A percentile compares a stretch with the other conserved stretches of the same genome.
Evolutionary conservation across 2,888 invertebrate genomes (phyloP).

Genomic region (Meiosimyza platycephala): DNA sequence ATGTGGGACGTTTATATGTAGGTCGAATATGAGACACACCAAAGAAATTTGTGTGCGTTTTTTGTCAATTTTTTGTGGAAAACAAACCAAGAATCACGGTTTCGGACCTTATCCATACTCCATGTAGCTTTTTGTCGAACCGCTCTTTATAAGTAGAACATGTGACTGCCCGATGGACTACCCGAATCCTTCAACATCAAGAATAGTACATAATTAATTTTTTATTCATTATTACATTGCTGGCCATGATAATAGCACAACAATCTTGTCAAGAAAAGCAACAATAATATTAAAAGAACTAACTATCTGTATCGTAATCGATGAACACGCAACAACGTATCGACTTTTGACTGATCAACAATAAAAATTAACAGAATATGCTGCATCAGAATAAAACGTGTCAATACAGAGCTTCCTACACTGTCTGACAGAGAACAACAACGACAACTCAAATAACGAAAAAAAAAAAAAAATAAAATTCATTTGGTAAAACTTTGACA

Average conservation of each 20-base stretch:
- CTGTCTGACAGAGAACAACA: constrained; percentile 1
- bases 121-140: too few species aligned
- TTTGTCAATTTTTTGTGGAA: too few species aligned
- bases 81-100: too few species aligned
- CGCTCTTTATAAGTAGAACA: too few species aligned
- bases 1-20: too few species aligned
- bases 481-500: constrained; percentile 22
- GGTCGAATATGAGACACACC: too few species aligned
- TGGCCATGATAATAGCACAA: not conserved
- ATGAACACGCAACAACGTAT: not conserved
- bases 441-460: not conserved
- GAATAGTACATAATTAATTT: not conserved
- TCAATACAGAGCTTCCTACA: not conserved
- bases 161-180: too few species aligned
- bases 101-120: too few species aligned
- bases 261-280: not conserved
- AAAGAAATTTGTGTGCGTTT: too few species aligned
- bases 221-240: not conserved
- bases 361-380: not conserved
- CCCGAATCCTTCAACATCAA: not conserved
- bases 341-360: constrained; percentile 7
- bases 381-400: not conserved
- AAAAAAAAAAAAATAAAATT: constrained; percentile 25
- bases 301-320: not conserved
- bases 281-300: not conserved